Base-by-base conservation (phyloP, 35 echinoderm and acorn worm genomes). In the Lytechinus variegatus region DNA sequence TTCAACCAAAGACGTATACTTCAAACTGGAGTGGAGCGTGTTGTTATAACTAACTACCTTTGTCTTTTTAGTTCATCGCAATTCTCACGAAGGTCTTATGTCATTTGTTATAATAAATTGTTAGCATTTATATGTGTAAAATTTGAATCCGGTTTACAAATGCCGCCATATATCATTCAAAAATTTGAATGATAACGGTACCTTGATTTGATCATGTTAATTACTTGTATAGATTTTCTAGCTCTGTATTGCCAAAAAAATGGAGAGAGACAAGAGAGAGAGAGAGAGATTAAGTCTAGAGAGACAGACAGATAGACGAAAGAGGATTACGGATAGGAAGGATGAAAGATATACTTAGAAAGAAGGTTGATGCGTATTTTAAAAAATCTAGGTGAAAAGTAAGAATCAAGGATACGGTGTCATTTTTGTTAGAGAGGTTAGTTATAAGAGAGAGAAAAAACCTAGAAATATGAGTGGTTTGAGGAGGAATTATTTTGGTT, bases 401-500 rank as follows among this genome's bases (percentile, higher is more conserved):
- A 79, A 79, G 66, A 79, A 79, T 19, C 5, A 79, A 44, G 66
- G 66, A 79, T 79, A 79, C 66, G 3, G 66, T 19, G 66, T 79
- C 66, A 79, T 24, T 24, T 79, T 79, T 16, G 19, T 79, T 8
- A 79, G 66, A 79, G 66, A 79, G 66, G 66, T 79, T 79, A 19
- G 33, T 44, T 44, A n/a, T n/a, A 44, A 44, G 33, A 44, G 33
- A 44, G 33, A 79, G n/a, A 79, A 16, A 79, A 79, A 79, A 79
- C 66, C 0, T 16, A 79, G n/a, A 79, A 79, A 79, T 79, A 79
- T 79, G 66, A 79, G 66, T 79, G 66, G 66, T 79, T 79, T 79
- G 29, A 52, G 29, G 9, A 8, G 88, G 88, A 90, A 90, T 90
- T 90, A 90, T 90, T 90, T 90, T 10, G 88, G 29, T 90, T 90